Percentiles rank a stretch among this genome's conserved stretches.
Evolutionary conservation across 2,113 vertebrate species (phyloP).

Genomic region (Pachycephala philippinensis): DNA sequence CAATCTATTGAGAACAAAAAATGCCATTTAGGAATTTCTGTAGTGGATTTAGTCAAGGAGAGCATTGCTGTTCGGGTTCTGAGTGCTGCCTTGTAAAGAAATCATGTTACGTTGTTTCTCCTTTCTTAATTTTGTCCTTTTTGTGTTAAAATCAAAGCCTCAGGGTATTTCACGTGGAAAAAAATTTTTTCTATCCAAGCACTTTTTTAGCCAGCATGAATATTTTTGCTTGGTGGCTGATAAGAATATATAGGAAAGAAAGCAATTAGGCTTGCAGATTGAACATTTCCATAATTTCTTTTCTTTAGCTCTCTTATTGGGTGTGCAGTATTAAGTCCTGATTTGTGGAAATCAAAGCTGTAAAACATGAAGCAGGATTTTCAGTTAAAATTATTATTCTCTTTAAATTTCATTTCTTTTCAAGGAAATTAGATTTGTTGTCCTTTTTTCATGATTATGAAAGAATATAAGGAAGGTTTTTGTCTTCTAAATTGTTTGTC

Average conservation of each 20-base stretch:
- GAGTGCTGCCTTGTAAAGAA: background rate
- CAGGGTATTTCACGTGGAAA: background rate
- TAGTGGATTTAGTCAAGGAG: background rate
- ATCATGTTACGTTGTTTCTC: background rate
- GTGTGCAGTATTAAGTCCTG: background rate
- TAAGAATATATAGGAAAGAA: background rate
- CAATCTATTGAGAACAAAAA: background rate
- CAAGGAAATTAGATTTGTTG: background rate
- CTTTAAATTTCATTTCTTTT: background rate
- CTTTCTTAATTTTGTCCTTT: background rate
- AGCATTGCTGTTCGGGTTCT: background rate
- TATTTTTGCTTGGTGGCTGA: background rate
- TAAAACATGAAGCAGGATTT: background rate
- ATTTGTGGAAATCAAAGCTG: background rate
- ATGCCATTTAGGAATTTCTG: background rate
- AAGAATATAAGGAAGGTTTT: background rate
- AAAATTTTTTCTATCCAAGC: background rate
- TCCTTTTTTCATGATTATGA: background rate
- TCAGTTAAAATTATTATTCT: background rate
- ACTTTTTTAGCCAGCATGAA: background rate
- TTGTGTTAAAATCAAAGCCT: background rate
- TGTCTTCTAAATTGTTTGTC: background rate
- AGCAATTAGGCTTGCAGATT: background rate
- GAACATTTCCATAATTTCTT: background rate
- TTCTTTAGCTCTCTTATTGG: background rate